Evolutionary conservation across 2,113 vertebrate genomes (phyloP).

Genomic region (Boulengeromyrus knoepffleri): DNA sequence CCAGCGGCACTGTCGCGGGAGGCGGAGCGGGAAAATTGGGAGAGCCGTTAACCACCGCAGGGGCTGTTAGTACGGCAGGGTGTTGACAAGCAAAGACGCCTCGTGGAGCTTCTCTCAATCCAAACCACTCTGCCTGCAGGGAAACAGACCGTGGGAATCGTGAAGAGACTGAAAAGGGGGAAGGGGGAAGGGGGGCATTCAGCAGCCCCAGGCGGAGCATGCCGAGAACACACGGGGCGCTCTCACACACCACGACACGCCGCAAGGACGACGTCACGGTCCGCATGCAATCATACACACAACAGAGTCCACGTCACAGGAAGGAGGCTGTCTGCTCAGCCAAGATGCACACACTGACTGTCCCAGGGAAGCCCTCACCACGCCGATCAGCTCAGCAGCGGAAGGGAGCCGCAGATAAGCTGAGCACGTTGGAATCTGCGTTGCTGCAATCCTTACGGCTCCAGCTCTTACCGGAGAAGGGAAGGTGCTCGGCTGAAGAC

Average conservation of each 20-base stretch:
- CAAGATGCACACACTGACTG: not conserved
- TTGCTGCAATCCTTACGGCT: not conserved
- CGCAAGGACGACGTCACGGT: not conserved
- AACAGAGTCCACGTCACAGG: not conserved
- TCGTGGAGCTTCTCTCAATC: not conserved
- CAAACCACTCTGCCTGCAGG: not conserved
- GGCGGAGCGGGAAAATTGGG: not conserved
- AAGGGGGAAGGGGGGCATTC: not conserved
- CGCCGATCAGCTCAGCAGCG: not conserved
- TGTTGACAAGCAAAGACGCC: not conserved
- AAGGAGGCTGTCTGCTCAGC: not conserved
- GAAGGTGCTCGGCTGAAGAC: not conserved
- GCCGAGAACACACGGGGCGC: not conserved
- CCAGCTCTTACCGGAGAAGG: not conserved
- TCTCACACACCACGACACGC: not conserved
- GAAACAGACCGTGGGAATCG: not conserved
- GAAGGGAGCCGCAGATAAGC: not conserved
- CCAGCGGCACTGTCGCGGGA: not conserved
- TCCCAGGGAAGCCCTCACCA: not conserved
- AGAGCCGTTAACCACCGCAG: not conserved
- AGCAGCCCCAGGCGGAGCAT: not conserved
- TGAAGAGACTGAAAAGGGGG: not conserved
- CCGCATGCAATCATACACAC: not conserved
- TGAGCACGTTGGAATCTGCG: not conserved
- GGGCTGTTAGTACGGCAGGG: not conserved